Base-by-base conservation (phyloP, 2,888 invertebrate genomes). In the Marronus borbonicus region DNA sequence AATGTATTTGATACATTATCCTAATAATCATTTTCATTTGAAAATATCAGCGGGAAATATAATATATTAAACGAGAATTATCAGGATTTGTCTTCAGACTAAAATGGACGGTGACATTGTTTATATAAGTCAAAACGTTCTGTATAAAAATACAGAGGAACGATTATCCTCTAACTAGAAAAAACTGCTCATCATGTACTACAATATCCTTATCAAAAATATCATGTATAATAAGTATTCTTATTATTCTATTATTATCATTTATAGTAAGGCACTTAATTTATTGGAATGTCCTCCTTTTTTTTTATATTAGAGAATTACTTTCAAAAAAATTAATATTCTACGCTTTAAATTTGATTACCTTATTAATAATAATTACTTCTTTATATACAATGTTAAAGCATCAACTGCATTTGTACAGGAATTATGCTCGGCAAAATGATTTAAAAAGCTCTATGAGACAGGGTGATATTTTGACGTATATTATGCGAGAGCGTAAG, bases 1-100 rank as follows among this genome's bases (percentile, higher is more conserved):
- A 66, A 20, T 24, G 44, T 64, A 52, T 50, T 64, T n/a, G 17
- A 60, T 39, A 55, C 52, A 20, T 62, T 31, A 70, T 24, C 44
- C 12, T 44, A 44, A 52, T 52, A n/a, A 20, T 52, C 28, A 64
- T 52, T 52, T 17, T 52, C 39, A 14, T 49, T 24, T n/a, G 44
- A n/a, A 24, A 60, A 75, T 70, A 52, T 50, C 70, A 28, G 24
- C 20, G 4, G 24, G 1, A 24, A 24, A 24, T 60, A 60, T 60
- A 17, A 8, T 5, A 58, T 44, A 8, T 36, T 31, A 36, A 70
- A 72, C 31, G 72, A 72, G 72, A 72, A 72, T 72, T 72, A 39
- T 60, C 72, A 72, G 72, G 72, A 52, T 68, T 36, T 2, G 14
- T 72, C 17, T 72, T 72, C 72, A 72, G 72, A 72, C 72, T 72